Evolutionary conservation across 2,113 vertebrate species (phyloP), one percentile per base, ranked within the genome.

Genomic region (Nibea albiflora): DNA sequence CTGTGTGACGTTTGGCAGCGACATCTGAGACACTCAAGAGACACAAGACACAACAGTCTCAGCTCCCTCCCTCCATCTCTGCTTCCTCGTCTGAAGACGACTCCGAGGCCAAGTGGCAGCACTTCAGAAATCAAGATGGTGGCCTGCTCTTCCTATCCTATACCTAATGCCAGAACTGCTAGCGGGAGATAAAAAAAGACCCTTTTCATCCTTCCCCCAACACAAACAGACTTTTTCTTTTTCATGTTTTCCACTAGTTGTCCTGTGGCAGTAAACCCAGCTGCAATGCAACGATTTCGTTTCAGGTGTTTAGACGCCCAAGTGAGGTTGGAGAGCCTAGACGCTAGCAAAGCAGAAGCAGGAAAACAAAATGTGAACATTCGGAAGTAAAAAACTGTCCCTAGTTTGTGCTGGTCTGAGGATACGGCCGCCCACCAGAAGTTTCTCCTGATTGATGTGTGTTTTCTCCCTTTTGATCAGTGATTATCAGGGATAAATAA

Each of bases 401-500:
- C 70, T 44, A 39, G 62, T 67, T 63, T 47, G 47, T 39, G 46
- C 47, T 17, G 84, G 76, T 81, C 76, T 62, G 73, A 86, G 86
- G 81, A 85, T 66, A 66, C 31, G 44, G 24, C 71, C 9, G 24
- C 70, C 85, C 80, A 63, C 78, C 10, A 53, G 78, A 85, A 86
- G 76, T 86, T 89, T 60, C 81, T 81, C 80, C 81, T 89, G 89
- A 93, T 86, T 95, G 94, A 95, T 94, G 94, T 93, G 85, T 91
- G 92, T 92, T 90, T 93, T 90, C 89, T 81, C 78, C 81, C 91
- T 89, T 94, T 93, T 96, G 94, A 96, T 96, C 94, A 83, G 89
- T 84, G 90, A 95, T 96, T 95, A 95, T 93, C 90, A 65, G 28
- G 67, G 83, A 92, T 95, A 80, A 96, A 95, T 95, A 88, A 95